Base-by-base conservation (phyloP, 2,797 vertebrate species). In the Eremophila alpestris region DNA sequence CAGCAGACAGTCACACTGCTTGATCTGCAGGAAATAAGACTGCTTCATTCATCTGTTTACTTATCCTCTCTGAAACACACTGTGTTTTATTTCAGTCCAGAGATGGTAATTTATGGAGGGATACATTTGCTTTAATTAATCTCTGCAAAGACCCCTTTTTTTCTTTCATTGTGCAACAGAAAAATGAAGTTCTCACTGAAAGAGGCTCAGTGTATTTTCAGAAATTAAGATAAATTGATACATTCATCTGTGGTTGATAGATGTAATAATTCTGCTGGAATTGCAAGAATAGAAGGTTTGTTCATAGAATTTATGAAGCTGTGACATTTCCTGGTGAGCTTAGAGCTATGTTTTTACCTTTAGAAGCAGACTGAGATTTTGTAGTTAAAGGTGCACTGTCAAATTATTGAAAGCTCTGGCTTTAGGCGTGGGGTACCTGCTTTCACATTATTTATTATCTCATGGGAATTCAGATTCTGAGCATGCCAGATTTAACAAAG, bases 161-260 rank as follows among this genome's bases (percentile, higher is more conserved):
- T 93, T 89, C 93, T 88, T 90, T 83, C 84, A 65, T 88, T 91
- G 85, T 94, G 65, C 94, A 81, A 93, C 78, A 81, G 92, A 97
- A 95, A 92, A 95, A 97, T 91, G 95, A 93, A 94, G 86, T 95
- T 80, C 84, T 43, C 77, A 71, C 68, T 96, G 90, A 96, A 97
- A 97, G 92, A 82, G 58, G 60, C 69, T 89, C 90, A 83, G 86
- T 95, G 89, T 96, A 94, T 97, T 97, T 97, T 94, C 96, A 96
- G 97, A 97, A 97, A 97, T 98, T 96, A 97, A 97, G 97, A 98
- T 97, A 96, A 97, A 97, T 96, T 96, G 93, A 91, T 96, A 97
- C 52, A 81, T 97, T 96, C 89, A 77, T 95, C 80, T 90, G 78
- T 91, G 84, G 81, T 91, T 96, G 81, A 97, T 95, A 91, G 96